phyloP scores from a whole-genome alignment of 2,113 vertebrate genomes.

The Rhynchomys soricoides region DNA sequence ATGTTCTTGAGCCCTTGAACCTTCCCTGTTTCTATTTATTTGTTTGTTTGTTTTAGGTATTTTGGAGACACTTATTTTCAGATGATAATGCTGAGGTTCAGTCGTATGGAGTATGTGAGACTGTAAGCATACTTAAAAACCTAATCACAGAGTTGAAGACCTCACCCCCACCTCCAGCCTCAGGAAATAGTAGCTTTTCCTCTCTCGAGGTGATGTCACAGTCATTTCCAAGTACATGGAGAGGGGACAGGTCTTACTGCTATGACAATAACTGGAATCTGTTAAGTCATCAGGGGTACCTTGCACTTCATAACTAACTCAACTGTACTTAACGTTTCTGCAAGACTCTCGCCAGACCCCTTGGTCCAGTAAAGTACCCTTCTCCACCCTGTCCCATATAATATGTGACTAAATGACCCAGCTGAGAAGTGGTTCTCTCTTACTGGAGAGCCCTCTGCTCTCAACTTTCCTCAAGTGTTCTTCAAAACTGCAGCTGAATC shows the following conservation, averaged over 20 bases:
- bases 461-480: slow-evolving; percentile 11
- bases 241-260: slow-evolving; percentile 71
- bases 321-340: slow-evolving; percentile 66
- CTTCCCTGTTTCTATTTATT: not conserved
- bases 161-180: accelerated
- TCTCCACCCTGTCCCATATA: not conserved
- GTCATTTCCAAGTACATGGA: slow-evolving; percentile 60
- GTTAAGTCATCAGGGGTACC: slow-evolving; percentile 63
- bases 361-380: not conserved
- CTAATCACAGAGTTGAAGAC: slow-evolving; percentile 51
- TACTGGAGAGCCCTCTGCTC: not conserved
- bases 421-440: slow-evolving; percentile 21
- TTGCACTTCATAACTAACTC: slow-evolving; percentile 71
- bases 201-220: slow-evolving; percentile 62
- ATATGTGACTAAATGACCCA: slow-evolving; percentile 7
- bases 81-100: slow-evolving; percentile 7
- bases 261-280: slow-evolving; percentile 48
- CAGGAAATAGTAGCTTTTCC: slow-evolving; percentile 51
- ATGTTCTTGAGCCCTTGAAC: not conserved
- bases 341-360: slow-evolving; percentile 60
- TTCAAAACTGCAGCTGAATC: not conserved
- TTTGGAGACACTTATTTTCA: not conserved
- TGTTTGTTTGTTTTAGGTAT: not conserved
- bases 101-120: not conserved
- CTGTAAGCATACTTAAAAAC: not conserved